Evolutionary conservation across 1,140 invertebrate species (phyloP), one percentile per base, ranked within the genome.

Genomic region (Psilanteris sp.): DNA sequence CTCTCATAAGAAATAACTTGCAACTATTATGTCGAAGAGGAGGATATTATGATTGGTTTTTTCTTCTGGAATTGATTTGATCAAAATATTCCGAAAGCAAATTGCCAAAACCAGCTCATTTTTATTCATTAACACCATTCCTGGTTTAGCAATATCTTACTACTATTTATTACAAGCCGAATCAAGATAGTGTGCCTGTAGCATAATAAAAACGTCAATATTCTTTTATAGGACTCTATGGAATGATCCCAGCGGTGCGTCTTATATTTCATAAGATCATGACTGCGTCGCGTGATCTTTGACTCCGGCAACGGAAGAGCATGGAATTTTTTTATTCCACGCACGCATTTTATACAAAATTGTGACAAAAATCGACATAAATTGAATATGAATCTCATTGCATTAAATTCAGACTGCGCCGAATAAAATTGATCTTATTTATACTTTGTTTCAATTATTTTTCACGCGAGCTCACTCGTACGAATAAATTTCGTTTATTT

Each of bases 181-280:
- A 75, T 70, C 55, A 52, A 62, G 48, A 39, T 9, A 62, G 20
- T 54, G 68, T 50, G 36, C 46, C 54, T 75, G 62, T 67, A 68
- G 44, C 73, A 64, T 66, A 64, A 70, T 77, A 71, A 76, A 77
- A 48, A 67, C 54, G 66, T 61, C 74, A 66, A 71, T 77, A 66
- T 77, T 71, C 55, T 55, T 77, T 71, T 77, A 77, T 67, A 70
- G 57, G 59, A 61, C 52, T 64, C 57, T 52, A 27, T 32, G 39
- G 61, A 71, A 71, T 66, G 66, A 77, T 77, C 59, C 66, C 64
- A 48, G 48, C 11, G 64, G 44, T 54, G 59, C 55, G 43, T 66
- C 55, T 75, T 75, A 75, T 75, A 68, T 76, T 76, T 70, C 57
- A 71, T 62, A 64, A 70, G 64, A 71, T 70, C 64, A 71, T 77